These are phyloP conservation scores for Anoura caudifer DNA, from an alignment of 2,113 vertebrate genomes.

Conservation along the genomic window DNA sequence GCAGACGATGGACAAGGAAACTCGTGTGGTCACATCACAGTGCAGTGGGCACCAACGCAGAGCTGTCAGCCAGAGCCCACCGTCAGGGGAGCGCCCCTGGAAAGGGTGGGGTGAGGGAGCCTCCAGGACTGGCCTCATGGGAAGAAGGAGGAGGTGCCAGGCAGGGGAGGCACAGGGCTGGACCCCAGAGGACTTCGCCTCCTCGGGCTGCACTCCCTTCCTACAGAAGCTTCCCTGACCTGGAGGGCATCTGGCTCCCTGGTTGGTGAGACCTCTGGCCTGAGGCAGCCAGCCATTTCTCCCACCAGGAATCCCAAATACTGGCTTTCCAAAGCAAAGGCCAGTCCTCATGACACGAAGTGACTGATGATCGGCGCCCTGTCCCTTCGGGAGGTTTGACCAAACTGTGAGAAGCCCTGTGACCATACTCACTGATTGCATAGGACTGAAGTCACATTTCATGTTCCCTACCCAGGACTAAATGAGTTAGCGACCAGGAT, in stretches of 20 bases:
- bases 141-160: not conserved
- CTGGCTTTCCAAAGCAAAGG: not conserved
- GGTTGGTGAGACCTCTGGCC: not conserved
- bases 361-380: conserved; percentile 13
- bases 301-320: not conserved
- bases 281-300: not conserved
- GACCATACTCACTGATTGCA: not conserved
- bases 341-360: conserved; percentile 45
- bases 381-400: not conserved
- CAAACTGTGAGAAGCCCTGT: not conserved
- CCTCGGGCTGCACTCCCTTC: no score
- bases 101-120: no score
- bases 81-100: accelerated
- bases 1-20: not conserved
- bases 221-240: not conserved
- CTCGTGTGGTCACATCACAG: not conserved
- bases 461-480: not conserved
- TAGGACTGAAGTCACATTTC: not conserved
- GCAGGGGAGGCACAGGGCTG: not conserved
- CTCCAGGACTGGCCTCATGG: not conserved
- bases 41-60: not conserved
- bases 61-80: not conserved
- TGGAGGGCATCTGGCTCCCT: not conserved
- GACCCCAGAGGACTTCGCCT: no score
- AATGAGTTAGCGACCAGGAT: not conserved